Percentiles rank a stretch among this genome's conserved stretches.
phyloP scores from a whole-genome alignment of 2,888 invertebrate species.

The Drosophila crucigera region DNA sequence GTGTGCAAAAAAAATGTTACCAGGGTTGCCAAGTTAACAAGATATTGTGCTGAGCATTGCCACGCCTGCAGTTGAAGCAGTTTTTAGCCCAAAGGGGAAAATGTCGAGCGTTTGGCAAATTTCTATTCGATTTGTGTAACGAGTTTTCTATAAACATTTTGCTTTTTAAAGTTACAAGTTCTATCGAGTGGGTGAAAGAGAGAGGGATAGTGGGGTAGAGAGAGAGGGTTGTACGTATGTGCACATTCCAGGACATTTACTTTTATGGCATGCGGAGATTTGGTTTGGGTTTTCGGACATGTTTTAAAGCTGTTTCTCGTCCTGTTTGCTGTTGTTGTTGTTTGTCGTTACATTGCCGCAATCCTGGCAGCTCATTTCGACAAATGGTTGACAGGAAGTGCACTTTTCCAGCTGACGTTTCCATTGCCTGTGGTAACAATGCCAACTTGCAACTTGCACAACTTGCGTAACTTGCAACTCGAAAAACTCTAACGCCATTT shows the following conservation, averaged over 20 bases:
- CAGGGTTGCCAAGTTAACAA: conserved; percentile 32
- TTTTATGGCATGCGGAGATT: conserved; percentile 30
- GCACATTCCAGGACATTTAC: conserved; percentile 42
- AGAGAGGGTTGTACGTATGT: conserved; percentile 18
- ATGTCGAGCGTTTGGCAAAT: conserved; percentile 63
- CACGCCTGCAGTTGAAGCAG: conserved; percentile 33
- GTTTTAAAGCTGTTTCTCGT: conserved; percentile 80
- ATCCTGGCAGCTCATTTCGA: conserved; percentile 79
- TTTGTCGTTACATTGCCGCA: conserved; percentile 64
- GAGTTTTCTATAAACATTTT: conserved; percentile 81
- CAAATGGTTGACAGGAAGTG: conserved; percentile 78
- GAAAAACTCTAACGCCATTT: conserved; percentile 23
- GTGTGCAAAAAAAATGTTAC: conserved; percentile 18
- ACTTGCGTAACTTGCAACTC: neutral
- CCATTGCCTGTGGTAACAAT: conserved; percentile 28
- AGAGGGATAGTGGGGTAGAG: neutral
- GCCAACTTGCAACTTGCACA: conserved; percentile 14
- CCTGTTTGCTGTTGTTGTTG: conserved; percentile 24
- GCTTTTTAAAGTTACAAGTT: conserved; percentile 71
- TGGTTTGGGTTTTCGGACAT: conserved; percentile 51
- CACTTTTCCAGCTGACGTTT: conserved; percentile 58
- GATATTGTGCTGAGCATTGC: conserved; percentile 7
- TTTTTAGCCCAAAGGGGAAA: conserved; percentile 34
- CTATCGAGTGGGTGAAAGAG: conserved; percentile 14
- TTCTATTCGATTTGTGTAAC: conserved; percentile 80